phyloP scores from a whole-genome alignment of 1,140 invertebrate genomes.

The Neodiprion pinetum region DNA sequence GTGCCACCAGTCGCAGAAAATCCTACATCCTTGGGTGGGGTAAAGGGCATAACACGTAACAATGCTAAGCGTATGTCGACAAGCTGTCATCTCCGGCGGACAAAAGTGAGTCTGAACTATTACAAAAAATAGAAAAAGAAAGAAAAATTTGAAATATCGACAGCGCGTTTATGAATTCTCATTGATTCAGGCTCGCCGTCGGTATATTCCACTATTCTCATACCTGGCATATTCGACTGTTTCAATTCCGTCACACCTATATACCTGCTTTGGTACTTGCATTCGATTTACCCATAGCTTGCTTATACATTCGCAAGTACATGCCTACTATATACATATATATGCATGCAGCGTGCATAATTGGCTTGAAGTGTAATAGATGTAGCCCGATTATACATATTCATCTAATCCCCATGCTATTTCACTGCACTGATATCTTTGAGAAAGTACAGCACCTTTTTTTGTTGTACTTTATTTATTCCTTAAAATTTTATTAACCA shows the following conservation, averaged over 20 bases:
- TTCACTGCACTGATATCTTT: conserved; percentile 20
- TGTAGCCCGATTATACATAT: background rate
- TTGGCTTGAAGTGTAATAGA: background rate
- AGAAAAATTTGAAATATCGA: no score
- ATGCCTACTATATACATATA: background rate
- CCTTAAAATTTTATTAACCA: background rate
- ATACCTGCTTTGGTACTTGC: background rate
- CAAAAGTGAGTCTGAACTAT: conserved; percentile 45
- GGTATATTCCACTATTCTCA: background rate
- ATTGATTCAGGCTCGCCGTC: background rate
- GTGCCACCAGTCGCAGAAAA: no score
- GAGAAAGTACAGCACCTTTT: background rate
- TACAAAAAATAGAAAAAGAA: no score
- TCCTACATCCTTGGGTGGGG: no score
- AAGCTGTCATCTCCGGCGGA: conserved; percentile 39
- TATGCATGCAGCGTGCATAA: background rate
- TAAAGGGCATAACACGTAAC: background rate
- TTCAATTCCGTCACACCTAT: background rate
- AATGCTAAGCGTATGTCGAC: conserved; percentile 47
- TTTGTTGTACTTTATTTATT: background rate
- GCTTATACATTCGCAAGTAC: background rate
- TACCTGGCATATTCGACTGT: conserved; percentile 8
- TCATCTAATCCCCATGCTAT: background rate
- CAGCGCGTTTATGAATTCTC: background rate
- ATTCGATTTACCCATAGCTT: background rate